phyloP scores from a whole-genome alignment of 2,888 invertebrate genomes.

The Callyntrura guangdongensis region DNA sequence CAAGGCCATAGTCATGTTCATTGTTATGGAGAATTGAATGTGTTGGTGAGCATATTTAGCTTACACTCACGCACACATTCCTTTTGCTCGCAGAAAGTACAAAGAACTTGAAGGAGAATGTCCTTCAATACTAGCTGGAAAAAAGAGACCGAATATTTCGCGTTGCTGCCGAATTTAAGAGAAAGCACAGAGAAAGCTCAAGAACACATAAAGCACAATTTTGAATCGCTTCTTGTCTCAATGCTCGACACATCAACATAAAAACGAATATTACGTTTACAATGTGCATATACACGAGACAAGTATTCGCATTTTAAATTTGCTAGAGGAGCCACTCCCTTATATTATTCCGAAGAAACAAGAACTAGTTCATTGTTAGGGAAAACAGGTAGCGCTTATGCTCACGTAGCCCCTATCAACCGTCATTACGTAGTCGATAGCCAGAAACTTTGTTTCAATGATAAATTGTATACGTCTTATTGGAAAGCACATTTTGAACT shows the following conservation, averaged over 20 bases:
- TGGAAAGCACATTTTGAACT: no score
- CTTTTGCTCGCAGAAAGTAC: conserved; percentile 41
- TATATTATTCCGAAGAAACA: neutral
- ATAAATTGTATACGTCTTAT: no score
- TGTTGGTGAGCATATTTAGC: conserved; percentile 27
- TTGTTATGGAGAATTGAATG: conserved; percentile 21
- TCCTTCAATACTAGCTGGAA: conserved; percentile 58
- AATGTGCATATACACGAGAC: neutral
- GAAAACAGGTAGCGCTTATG: no score
- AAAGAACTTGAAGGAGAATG: conserved; percentile 68
- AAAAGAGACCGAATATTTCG: conserved; percentile 61
- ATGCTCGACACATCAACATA: conserved; percentile 33
- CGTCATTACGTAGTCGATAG: no score
- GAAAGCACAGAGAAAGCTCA: no score
- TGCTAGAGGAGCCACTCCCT: conserved; percentile 59
- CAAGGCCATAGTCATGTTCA: conserved; percentile 60
- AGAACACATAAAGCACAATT: conserved; percentile 41
- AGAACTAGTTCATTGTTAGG: no score
- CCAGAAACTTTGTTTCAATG: no score
- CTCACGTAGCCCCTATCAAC: no score
- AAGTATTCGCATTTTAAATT: no score
- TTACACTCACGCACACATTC: neutral
- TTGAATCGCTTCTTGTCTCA: conserved; percentile 57
- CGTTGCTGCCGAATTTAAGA: conserved; percentile 53
- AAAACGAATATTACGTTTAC: conserved; percentile 6